phyloP scores from a whole-genome alignment of 2,888 invertebrate species.

The Xestobium rufovillosum region DNA sequence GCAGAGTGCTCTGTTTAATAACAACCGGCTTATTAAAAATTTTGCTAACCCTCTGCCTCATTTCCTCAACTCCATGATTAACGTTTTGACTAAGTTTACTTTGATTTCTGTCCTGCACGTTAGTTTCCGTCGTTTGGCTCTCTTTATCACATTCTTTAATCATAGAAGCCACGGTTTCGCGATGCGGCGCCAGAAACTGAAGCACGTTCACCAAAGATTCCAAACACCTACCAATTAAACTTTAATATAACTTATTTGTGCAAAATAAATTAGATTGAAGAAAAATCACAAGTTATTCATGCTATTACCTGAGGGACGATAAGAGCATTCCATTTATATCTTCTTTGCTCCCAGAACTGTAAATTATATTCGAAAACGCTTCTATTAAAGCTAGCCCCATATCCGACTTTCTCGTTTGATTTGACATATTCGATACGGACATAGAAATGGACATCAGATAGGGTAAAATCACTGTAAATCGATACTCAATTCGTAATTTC shows the following conservation, averaged over 20 bases:
- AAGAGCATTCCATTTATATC: slow-evolving; percentile 44
- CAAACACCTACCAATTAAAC: slow-evolving; percentile 38
- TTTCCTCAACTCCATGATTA: slow-evolving; percentile 52
- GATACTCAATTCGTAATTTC: slow-evolving; percentile 9
- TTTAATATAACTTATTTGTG: background rate
- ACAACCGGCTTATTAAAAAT: slow-evolving; percentile 46
- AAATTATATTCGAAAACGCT: slow-evolving; percentile 54
- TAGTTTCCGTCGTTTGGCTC: slow-evolving; percentile 33
- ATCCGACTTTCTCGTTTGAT: slow-evolving; percentile 50
- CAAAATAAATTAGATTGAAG: slow-evolving; percentile 1
- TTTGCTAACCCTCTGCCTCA: slow-evolving; percentile 53
- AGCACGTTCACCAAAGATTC: slow-evolving; percentile 45
- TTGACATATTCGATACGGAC: slow-evolving; percentile 48
- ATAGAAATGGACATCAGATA: slow-evolving; percentile 52
- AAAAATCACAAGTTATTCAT: slow-evolving; percentile 1
- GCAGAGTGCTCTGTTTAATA: slow-evolving; percentile 37
- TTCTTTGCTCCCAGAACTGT: slow-evolving; percentile 46
- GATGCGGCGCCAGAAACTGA: slow-evolving; percentile 43
- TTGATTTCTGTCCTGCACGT: slow-evolving; percentile 12
- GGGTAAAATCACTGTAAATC: slow-evolving; percentile 53
- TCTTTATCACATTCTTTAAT: slow-evolving; percentile 49
- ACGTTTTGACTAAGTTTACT: slow-evolving; percentile 37
- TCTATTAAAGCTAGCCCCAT: slow-evolving; percentile 55
- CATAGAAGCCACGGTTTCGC: slow-evolving; percentile 46
- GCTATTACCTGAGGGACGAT: slow-evolving; percentile 46